Evolutionary conservation across 2,113 vertebrate species (phyloP).

Genomic region (Pipra filicauda): DNA sequence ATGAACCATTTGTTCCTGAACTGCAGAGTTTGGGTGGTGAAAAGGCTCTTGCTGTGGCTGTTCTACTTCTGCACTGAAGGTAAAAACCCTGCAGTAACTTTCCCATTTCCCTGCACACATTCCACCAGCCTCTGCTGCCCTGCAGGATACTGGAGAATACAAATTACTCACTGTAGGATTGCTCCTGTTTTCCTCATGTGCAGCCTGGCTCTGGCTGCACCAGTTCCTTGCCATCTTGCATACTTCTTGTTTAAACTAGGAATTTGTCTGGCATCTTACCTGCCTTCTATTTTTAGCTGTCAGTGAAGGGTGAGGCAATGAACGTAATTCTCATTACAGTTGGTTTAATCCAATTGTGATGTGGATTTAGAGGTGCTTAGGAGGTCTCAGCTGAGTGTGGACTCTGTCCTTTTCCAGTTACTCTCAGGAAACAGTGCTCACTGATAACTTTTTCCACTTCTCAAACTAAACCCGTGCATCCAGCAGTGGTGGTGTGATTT

Average conservation of each 20-base stretch:
- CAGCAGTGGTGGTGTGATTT: not conserved
- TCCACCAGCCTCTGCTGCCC: not conserved
- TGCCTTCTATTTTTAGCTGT: conserved; percentile 26
- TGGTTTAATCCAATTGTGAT: conserved; percentile 63
- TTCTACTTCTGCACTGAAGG: not conserved
- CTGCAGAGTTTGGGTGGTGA: not conserved
- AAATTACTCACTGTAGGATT: not conserved
- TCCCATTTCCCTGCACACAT: not conserved
- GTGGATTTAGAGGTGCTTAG: conserved; percentile 40
- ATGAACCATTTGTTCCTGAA: conserved; percentile 31
- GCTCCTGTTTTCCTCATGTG: not conserved
- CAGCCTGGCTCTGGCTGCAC: not conserved
- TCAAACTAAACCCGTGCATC: not conserved
- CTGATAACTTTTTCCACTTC: not conserved
- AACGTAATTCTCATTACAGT: conserved; percentile 29
- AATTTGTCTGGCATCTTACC: not conserved
- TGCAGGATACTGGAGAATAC: not conserved
- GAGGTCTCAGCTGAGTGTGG: not conserved
- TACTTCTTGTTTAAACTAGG: not conserved
- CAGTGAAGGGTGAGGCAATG: not conserved
- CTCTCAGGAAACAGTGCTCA: not conserved
- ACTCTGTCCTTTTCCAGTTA: not conserved
- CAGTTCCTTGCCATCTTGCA: not conserved
- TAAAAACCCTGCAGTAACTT: not conserved
- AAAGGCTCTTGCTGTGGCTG: not conserved